Conservation (phyloP, 2,113 vertebrate genomes). For the Pelusios castaneus region DNA sequence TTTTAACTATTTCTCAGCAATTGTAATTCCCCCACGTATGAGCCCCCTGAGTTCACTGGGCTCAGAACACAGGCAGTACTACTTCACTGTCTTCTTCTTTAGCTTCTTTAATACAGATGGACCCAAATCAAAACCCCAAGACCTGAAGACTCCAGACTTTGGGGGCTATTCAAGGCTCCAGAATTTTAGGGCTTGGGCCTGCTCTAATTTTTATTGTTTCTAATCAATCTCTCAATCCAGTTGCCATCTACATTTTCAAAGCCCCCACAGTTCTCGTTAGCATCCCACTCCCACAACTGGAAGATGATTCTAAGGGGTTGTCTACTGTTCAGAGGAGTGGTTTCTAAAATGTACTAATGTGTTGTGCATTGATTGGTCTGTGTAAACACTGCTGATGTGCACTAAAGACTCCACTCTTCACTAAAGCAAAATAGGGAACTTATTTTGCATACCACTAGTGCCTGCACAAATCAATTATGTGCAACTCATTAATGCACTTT, state of each 20-base stretch:
- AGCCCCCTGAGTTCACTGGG: not conserved
- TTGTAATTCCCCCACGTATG: not conserved
- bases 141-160: not conserved
- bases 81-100: not conserved
- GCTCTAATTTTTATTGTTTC: not conserved
- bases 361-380: too few relatives aligned
- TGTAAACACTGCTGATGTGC: too few relatives aligned
- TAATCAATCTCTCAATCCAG: not conserved
- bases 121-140: not conserved
- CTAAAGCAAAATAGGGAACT: too few relatives aligned
- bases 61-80: not conserved
- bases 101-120: not conserved
- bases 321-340: not conserved
- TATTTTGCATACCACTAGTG: not conserved
- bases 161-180: too few relatives aligned
- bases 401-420: not conserved
- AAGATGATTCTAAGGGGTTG: not conserved
- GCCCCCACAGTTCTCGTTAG: too few relatives aligned
- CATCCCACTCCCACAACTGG: not conserved
- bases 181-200: not conserved
- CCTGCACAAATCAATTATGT: not conserved
- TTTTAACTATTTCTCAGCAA: rapidly evolving
- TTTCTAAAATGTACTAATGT: not conserved
- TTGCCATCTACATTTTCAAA: not conserved
- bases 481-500: not conserved